Evolutionary conservation across 2,797 vertebrate species (phyloP), one percentile per base, ranked within the genome.

Genomic region (Lepilemur ruficaudatus): DNA sequence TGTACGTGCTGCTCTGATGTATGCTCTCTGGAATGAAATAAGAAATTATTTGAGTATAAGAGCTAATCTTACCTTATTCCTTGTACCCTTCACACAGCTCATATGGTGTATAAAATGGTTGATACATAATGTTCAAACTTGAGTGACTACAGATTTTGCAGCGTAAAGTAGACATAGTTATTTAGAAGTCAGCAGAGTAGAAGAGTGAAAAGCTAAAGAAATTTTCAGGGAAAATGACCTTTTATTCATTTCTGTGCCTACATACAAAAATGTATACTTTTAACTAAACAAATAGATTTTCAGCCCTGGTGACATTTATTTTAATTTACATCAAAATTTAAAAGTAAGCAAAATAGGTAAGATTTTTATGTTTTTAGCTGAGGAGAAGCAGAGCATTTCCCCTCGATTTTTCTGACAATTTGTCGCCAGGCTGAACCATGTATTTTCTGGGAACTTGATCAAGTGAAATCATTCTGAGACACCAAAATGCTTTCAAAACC

Each of bases 391-490:
- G 41, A 80, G 57, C 9, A 5, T 52, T 94, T 86, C 10, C 43
- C 7, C 50, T 9, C 43, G 38, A 81, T 30, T 67, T 67, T 93
- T 35, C 87, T 93, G 48, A 89, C 57, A 89, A 3, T 65, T 94
- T 93, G 88, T 97, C 59, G 1, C 73, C 67, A 96, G 73, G 38
- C 63, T 92, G 55, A 78, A 46, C 38, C 48, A 32, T 79, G 28
- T 92, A 73, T 91, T 96, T 98, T 97, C 94, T 95, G 97, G 97
- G 63, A 96, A 97, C 38, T 90, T 76, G 23, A 91, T 97, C 97
- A 97, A 96, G 70, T 76, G 65, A 95, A 97, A 96, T 94, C 41
- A 80, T 96, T 96, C 78, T 79, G 81, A 97, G 96, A 91, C 87
- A 94, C 73, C 63, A 94, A 89, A 94, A 38, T 92, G 63, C 75